These are phyloP conservation scores for Muscina levida DNA, from an alignment of 2,888 invertebrate species.

Conservation along the genomic window DNA sequence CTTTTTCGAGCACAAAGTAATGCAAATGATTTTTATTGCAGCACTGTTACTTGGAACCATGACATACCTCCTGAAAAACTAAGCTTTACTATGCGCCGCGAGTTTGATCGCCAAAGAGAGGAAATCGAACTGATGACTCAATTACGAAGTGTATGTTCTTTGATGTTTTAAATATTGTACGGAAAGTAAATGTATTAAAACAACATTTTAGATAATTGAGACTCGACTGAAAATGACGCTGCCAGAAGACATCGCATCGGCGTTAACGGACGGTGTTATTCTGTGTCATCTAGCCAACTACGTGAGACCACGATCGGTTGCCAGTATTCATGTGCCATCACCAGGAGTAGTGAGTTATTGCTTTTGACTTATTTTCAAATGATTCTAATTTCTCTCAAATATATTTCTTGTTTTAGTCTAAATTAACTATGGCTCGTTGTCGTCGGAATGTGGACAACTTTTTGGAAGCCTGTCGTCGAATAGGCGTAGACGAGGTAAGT, in stretches of 20 bases:
- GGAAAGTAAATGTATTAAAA: neutral
- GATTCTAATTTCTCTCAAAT: constrained; percentile 6
- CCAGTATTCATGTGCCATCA: constrained; percentile 96
- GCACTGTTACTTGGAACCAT: constrained; percentile 86
- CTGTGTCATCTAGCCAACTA: constrained; percentile 96
- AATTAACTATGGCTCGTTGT: constrained; percentile 96
- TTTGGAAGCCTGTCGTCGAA: constrained; percentile 94
- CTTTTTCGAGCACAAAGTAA: neutral
- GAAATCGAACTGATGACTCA: constrained; percentile 92
- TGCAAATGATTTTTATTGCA: constrained; percentile 46
- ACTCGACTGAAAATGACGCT: constrained; percentile 92
- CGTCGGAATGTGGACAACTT: constrained; percentile 97
- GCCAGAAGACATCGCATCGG: constrained; percentile 91
- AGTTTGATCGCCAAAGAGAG: constrained; percentile 94
- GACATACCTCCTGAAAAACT: constrained; percentile 87
- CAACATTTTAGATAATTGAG: constrained; percentile 89
- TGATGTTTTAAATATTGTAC: too few species aligned
- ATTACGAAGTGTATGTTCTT: constrained; percentile 86
- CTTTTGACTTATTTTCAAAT: neutral
- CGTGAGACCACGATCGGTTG: constrained; percentile 93
- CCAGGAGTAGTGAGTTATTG: constrained; percentile 88
- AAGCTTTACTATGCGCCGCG: constrained; percentile 94
- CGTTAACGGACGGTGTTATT: constrained; percentile 94
- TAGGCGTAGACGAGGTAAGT: constrained; percentile 90
- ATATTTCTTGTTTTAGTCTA: constrained; percentile 86